Percentiles rank a stretch among this genome's conserved stretches.
Conservation (phyloP, 2,113 vertebrate species). For the Vicugna pacos region DNA sequence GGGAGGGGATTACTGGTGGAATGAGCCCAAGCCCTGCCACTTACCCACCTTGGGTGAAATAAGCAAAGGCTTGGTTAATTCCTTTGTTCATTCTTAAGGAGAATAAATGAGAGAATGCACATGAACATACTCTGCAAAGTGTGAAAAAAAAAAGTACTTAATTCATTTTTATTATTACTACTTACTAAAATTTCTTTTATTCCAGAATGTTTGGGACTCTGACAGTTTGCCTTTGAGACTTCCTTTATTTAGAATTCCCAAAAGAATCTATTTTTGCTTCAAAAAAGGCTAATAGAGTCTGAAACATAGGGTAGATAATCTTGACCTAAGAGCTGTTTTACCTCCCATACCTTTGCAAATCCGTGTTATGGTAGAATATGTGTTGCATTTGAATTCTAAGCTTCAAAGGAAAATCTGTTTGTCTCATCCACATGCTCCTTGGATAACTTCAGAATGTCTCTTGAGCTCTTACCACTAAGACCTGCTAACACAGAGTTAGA, state of each 20-base stretch:
- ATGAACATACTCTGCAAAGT: neutral
- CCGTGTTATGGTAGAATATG: neutral
- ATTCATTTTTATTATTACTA: neutral
- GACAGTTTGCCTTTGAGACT: neutral
- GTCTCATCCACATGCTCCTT: neutral
- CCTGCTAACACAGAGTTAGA: neutral
- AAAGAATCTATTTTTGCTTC: neutral
- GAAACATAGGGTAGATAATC: neutral
- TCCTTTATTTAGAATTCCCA: neutral
- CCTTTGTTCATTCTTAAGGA: neutral
- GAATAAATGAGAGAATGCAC: neutral
- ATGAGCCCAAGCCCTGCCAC: neutral
- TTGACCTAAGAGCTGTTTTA: neutral
- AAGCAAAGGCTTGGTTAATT: neutral
- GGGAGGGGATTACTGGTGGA: neutral
- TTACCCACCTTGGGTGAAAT: neutral
- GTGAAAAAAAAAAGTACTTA: neutral
- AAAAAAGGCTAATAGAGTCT: neutral
- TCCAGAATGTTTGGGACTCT: neutral
- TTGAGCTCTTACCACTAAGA: neutral
- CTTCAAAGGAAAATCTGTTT: conserved; percentile 33
- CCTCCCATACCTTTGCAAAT: neutral
- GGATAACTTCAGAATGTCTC: neutral
- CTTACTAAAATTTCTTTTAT: neutral
- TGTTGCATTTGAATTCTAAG: neutral